These are phyloP conservation scores for Pseudolaguvia tuberculata DNA, from an alignment of 2,113 vertebrate species.

Conservation along the genomic window DNA sequence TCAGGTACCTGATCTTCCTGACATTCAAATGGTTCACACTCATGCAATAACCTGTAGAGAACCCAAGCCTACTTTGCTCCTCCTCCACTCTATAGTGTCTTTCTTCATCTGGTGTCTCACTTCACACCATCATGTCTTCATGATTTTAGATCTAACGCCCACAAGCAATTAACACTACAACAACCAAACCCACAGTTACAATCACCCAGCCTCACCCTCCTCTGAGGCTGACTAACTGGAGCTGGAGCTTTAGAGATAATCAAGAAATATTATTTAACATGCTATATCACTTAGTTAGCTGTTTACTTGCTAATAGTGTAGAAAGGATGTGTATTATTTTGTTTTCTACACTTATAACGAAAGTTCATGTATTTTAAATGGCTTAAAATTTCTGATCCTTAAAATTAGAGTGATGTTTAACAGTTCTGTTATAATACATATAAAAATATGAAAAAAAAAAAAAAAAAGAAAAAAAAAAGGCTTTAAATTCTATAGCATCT, in stretches of 20 bases:
- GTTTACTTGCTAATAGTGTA: too few species aligned
- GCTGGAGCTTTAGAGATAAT: constrained; percentile 44
- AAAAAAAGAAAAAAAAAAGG: too few species aligned
- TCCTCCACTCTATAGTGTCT: constrained; percentile 21
- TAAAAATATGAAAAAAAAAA: not conserved
- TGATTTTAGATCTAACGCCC: constrained; percentile 59
- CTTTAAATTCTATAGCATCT: too few species aligned
- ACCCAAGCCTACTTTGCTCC: not conserved
- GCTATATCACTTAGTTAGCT: too few species aligned
- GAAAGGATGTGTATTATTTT: too few species aligned
- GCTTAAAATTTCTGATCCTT: not conserved
- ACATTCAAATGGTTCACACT: not conserved
- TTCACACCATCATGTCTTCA: constrained; percentile 46
- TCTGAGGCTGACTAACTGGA: constrained; percentile 42
- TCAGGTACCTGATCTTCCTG: constrained; percentile 17
- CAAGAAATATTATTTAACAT: too few species aligned
- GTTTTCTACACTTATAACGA: too few species aligned
- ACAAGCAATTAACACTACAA: constrained; percentile 66
- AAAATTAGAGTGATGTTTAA: not conserved
- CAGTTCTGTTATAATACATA: not conserved
- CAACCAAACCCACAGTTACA: constrained; percentile 53
- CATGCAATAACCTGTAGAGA: not conserved
- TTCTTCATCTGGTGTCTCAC: constrained; percentile 44
- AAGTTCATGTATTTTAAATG: not conserved
- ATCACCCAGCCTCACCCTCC: constrained; percentile 52